Conservation (phyloP, 2,888 invertebrate genomes). For the Ptychoptera contaminata region DNA sequence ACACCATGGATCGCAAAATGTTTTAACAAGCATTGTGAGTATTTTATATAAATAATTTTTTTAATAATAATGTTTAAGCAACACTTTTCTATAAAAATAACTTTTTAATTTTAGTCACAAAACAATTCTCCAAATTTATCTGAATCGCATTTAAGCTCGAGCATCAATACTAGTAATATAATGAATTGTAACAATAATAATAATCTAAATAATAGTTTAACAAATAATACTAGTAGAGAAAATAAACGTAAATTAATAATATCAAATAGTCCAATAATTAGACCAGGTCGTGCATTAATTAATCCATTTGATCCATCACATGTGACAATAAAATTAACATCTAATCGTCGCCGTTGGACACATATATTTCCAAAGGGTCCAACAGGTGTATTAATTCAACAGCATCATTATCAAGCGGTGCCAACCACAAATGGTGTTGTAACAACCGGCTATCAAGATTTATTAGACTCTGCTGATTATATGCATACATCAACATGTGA, state of each 20-base stretch:
- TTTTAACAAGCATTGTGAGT: not conserved
- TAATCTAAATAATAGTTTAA: not conserved
- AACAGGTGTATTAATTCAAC: constrained; percentile 79
- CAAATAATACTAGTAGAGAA: not conserved
- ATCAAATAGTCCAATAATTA: constrained; percentile 38
- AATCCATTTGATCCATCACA: constrained; percentile 98
- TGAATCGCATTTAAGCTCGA: constrained; percentile 16
- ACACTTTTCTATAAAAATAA: not conserved
- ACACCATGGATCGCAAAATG: constrained; percentile 39
- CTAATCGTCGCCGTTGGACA: constrained; percentile 91
- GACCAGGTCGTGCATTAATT: constrained; percentile 75
- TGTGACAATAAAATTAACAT: constrained; percentile 89
- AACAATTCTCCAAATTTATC: constrained; percentile 24
- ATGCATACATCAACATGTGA: constrained; percentile 25
- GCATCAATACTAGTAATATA: no score
- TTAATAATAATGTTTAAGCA: not conserved
- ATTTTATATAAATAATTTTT: not conserved
- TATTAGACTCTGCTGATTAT: constrained; percentile 23
- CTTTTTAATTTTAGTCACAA: constrained; percentile 12
- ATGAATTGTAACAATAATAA: no score
- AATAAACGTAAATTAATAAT: constrained; percentile 25
- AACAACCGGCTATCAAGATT: constrained; percentile 17
- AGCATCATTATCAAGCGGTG: constrained; percentile 82
- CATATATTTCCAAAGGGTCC: constrained; percentile 97
- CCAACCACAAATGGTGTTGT: constrained; percentile 39